Base-by-base conservation (phyloP, 2,797 vertebrate genomes). In the Melanotaenia maccullochi region DNA sequence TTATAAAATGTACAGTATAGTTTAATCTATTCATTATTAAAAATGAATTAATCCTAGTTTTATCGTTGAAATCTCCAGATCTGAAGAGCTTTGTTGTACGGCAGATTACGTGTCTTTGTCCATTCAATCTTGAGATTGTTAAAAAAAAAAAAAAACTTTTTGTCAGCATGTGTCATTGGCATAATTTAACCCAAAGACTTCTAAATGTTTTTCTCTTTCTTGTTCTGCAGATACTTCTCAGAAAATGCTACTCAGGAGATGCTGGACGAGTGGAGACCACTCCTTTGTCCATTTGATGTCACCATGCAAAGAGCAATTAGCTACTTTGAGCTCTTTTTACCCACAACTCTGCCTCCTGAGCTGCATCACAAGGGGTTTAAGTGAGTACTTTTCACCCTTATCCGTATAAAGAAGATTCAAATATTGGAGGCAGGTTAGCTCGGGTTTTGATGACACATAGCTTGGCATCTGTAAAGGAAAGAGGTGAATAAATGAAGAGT, bases 231-330 rank as follows among this genome's bases (percentile, higher is more conserved):
- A 36, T 99, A 99, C 89, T 99, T 99, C 85, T 95, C 96, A 76
- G 95, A 94, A 80, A 94, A 93, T 52, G 95, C 97, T 61, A 98
- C 98, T 71, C 95, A 93, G 6, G 97, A 99, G 89, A 99, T 99
- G 97, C 92, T 99, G 69, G 96, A 97, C 73, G 98, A 99, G 85
- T 99, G 97, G 97, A 93, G 96, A 71, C 97, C 98, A 63, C 93
- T 99, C 82, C 96, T 99, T 91, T 99, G 98, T 83, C 98, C 97
- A 1, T 99, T 99, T 89, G 97, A 99, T 79, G 96, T 97, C 88
- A 99, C 97, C 80, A 99, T 99, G 98, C 97, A 98, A 85, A 97
- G 96, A 93, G 97, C 97, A 59, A 96, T 99, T 72, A 96, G 96
- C 89, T 97, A 98, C 86, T 97, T 99, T 60, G 98, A 99, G 89